A percentile compares a stretch with the other conserved stretches of the same genome.
phyloP scores from a whole-genome alignment of 2,797 vertebrate species.

The Paramormyrops hopkinsi region DNA sequence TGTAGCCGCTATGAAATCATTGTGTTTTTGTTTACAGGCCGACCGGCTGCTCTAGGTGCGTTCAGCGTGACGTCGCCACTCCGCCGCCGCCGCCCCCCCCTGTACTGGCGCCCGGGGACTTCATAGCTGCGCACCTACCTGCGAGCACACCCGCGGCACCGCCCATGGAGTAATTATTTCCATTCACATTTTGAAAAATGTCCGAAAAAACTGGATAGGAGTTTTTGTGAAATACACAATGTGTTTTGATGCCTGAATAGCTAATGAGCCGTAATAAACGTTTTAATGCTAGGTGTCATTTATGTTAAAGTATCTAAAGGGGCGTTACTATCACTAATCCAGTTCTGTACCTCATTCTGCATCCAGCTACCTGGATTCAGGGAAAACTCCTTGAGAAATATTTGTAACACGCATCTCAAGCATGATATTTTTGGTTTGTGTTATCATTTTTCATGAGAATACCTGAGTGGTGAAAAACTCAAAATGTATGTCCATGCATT shows the following conservation, averaged over 20 bases:
- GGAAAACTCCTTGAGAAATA: not conserved
- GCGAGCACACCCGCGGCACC: not conserved
- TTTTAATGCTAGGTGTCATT: not conserved
- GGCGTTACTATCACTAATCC: not conserved
- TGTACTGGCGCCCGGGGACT: not conserved
- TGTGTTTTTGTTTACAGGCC: slow-evolving; percentile 35
- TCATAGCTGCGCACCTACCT: not conserved
- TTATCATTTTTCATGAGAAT: not conserved
- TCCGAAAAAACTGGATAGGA: not conserved
- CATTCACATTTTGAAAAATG: not conserved
- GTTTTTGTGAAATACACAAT: not conserved
- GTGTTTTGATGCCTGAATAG: not conserved
- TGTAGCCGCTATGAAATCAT: not conserved
- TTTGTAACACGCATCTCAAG: not conserved
- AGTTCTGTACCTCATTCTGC: not conserved
- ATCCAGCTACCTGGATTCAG: not conserved
- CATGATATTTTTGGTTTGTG: not conserved
- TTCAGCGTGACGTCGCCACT: slow-evolving; percentile 29
- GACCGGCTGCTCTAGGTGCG: slow-evolving; percentile 16
- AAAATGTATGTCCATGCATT: not conserved
- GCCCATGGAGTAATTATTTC: not conserved
- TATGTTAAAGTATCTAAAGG: not conserved
- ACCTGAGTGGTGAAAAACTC: not conserved
- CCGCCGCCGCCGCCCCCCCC: not conserved
- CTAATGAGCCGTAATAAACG: not conserved